Base-by-base conservation (phyloP, 2,797 vertebrate species). In the Nasua narica region DNA sequence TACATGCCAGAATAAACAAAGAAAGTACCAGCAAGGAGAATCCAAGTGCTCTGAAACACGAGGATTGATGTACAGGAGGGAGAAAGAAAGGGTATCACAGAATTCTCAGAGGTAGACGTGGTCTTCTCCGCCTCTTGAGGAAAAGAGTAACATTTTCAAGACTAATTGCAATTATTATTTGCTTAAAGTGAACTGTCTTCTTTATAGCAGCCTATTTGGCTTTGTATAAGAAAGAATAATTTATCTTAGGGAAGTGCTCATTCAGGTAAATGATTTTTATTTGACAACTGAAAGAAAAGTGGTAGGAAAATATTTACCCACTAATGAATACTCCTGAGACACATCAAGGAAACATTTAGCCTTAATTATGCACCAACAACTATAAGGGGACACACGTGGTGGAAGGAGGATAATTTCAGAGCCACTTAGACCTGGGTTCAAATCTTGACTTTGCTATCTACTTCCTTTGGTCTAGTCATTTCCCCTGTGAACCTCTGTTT, bases 321-420 rank as follows among this genome's bases (percentile, higher is more conserved):
- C 35, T 79, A 25, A 69, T 92, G 62, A 90, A 84, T 76, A 54
- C 62, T 92, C 94, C 65, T 56, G 74, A 89, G 95, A 93, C 87
- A 85, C 48, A 84, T 21, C 40, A 65, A 88, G 86, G 16, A 91
- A 82, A 70, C 46, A 54, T 32, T 89, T 81, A 62, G 16, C 46
- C 85, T 89, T 77, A 88, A 70, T 94, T 86, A 95, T 29, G 40
- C 25, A 86, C 67, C 15, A 37, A 46, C 18, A 93, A 72, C 78
- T 58, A 87, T 1, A 76, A 70, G 25, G 19, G n/a, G 78, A 87
- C 62, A 58, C 0, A 0, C 3, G 3, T 60, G 29, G 25, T 54
- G 23, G 54, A 78, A 29, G 7, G 19, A 56, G 4, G 3, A 16
- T 58, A 83, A 48, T 48, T 76, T 87, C 40, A 85, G 35, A 76